Conservation (phyloP, 2,888 invertebrate genomes). For the Smittia sp. region DNA sequence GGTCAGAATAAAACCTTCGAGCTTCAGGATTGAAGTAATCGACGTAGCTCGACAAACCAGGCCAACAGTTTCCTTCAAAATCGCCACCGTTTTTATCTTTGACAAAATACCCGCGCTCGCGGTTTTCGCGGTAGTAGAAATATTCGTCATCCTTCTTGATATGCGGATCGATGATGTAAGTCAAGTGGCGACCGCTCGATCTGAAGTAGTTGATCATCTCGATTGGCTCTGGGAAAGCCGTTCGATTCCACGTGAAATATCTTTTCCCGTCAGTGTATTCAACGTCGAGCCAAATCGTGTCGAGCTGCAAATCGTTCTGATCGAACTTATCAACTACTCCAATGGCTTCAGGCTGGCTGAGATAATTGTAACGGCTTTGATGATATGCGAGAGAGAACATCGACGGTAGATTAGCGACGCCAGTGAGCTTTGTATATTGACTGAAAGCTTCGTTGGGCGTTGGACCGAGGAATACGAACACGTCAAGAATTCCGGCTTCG, state of each 20-base stretch:
- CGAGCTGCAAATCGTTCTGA: slow-evolving; percentile 86
- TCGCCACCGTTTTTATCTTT: slow-evolving; percentile 88
- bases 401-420: slow-evolving; percentile 85
- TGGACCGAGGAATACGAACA: slow-evolving; percentile 89
- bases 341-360: slow-evolving; percentile 90
- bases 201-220: slow-evolving; percentile 90
- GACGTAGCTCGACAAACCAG: slow-evolving; percentile 89
- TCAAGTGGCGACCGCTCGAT: slow-evolving; percentile 84
- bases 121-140: slow-evolving; percentile 80
- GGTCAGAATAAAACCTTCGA: slow-evolving; percentile 73
- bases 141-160: slow-evolving; percentile 90
- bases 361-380: slow-evolving; percentile 98
- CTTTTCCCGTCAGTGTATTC: slow-evolving; percentile 97
- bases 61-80: slow-evolving; percentile 99
- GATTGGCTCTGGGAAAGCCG: slow-evolving; percentile 80
- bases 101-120: slow-evolving; percentile 77
- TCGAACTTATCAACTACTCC: slow-evolving; percentile 84
- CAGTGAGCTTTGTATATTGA: slow-evolving; percentile 87
- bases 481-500: slow-evolving; percentile 91
- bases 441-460: slow-evolving; percentile 78
- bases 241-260: slow-evolving; percentile 96
- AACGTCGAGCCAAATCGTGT: slow-evolving; percentile 98
- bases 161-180: slow-evolving; percentile 96
- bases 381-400: slow-evolving; percentile 90
- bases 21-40: slow-evolving; percentile 90